Base-by-base conservation (phyloP, 2,797 vertebrate species). In the Zenarchopterus dispar region DNA sequence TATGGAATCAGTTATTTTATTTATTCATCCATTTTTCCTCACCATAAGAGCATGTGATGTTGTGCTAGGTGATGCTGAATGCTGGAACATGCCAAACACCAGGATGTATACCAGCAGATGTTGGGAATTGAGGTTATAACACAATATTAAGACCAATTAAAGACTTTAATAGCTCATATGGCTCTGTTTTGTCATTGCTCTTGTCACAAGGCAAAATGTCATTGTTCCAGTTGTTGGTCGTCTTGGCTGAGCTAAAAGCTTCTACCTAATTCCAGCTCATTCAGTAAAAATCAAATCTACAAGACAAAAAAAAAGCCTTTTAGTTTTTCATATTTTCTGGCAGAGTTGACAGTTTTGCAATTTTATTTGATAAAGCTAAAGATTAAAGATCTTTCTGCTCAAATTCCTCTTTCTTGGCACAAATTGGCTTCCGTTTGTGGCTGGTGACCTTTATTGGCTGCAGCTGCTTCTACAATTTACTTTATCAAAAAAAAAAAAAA, bases 201-300 rank as follows among this genome's bases (percentile, higher is more conserved):
- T 50, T 23, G 24, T 28, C 48, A n/a, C 22, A 7, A 16, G 26
- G 26, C 36, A 39, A n/a, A 28, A 8, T 28, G 24, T 45, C 28
- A 54, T 49, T 49, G 60, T 54, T 65, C 22, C 23, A 10, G 55
- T 69, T 15, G 13, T 39, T 13, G 16, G 9, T 5, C 13, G 9
- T 31, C 28, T 7, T 31, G 28, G 28, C 28, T 31, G 33, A 15
- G 7, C 2, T 39, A 16, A 39, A 15, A 5, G 13, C 11, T 2
- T 36, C 33, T 36, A 13, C 33, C 33, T 10, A 36, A 36, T 5
- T 36, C 33, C 33, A 13, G 2, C 15, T 39, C 13, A 39, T 39
- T 1, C 15, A 15, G 7, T 15, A 36, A 10, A 13, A 13, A 39
- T 13, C 13, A 39, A 39, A 15, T 2, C 33, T 36, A 39, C 3